A percentile compares a stretch with the other conserved stretches of the same genome.
phyloP scores from a whole-genome alignment of 1,140 invertebrate species.

The Plectrocnemia conspersa region DNA sequence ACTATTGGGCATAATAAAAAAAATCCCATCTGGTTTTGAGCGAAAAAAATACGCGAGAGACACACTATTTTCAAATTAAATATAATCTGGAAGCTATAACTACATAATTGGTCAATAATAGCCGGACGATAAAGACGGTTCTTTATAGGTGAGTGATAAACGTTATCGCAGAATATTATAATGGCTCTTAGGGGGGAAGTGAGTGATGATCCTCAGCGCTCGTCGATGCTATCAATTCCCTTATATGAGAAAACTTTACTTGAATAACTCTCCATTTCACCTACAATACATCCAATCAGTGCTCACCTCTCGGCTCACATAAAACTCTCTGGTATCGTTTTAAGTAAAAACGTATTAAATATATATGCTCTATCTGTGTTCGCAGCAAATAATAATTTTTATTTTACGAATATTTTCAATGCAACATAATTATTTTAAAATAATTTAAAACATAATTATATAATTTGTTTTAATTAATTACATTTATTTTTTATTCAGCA shows the following conservation, averaged over 20 bases:
- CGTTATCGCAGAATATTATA: neutral
- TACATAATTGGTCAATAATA: no score
- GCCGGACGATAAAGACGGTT: no score
- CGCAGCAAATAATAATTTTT: neutral
- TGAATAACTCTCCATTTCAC: conserved; percentile 33
- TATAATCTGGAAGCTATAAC: no score
- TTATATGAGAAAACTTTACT: conserved; percentile 30
- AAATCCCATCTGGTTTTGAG: conserved; percentile 2
- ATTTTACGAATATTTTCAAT: neutral
- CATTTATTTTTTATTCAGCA: neutral
- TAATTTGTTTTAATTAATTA: neutral
- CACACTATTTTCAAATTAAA: no score
- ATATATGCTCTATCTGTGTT: neutral
- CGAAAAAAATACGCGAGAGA: neutral
- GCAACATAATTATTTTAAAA: no score
- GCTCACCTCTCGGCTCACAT: conserved; percentile 30
- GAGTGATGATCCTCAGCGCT: no score
- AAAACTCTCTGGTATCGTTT: conserved; percentile 20
- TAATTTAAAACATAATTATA: neutral
- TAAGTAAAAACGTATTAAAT: conserved; percentile 7
- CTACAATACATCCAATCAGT: conserved; percentile 35
- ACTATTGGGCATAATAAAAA: neutral
- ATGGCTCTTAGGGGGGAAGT: neutral
- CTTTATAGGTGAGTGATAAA: no score
- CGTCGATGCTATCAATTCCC: conserved; percentile 2